Percentiles rank a stretch among this genome's conserved stretches.
These are phyloP conservation scores for Caenorhabditis becei DNA, from an alignment of 2,888 invertebrate species.

Conservation along the genomic window DNA sequence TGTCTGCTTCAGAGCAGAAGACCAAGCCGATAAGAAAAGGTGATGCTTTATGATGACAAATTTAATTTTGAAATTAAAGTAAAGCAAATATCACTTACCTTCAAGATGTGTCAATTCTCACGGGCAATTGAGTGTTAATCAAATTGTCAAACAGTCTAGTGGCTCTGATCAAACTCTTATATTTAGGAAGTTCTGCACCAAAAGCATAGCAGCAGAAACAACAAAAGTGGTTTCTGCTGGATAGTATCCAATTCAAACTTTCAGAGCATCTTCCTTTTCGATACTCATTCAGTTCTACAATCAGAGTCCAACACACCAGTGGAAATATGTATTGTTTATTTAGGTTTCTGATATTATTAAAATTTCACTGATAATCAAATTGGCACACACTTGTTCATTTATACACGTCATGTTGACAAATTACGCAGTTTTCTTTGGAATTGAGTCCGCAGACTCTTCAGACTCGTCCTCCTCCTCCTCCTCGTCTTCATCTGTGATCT, in stretches of 20 bases:
- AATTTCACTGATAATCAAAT: slow-evolving; percentile 2
- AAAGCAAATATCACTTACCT: slow-evolving; percentile 26
- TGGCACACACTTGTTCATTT: background rate
- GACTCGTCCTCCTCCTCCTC: slow-evolving; percentile 40
- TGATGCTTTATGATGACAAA: slow-evolving; percentile 43
- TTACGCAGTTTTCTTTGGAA: slow-evolving; percentile 50
- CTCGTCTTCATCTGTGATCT: slow-evolving; percentile 28
- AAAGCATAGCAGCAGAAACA: background rate
- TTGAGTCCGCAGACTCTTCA: slow-evolving; percentile 19
- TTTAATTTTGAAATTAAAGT: slow-evolving; percentile 8
- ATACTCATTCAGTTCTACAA: too few species aligned
- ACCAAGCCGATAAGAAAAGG: slow-evolving; percentile 23
- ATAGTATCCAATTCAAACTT: background rate
- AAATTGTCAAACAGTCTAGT: slow-evolving; percentile 29
- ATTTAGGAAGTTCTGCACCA: background rate
- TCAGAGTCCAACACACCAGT: background rate
- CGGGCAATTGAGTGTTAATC: slow-evolving; percentile 30
- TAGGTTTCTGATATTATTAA: background rate
- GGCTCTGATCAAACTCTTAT: slow-evolving; percentile 22
- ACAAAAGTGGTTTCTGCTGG: background rate
- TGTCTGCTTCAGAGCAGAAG: background rate
- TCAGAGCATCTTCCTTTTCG: too few species aligned
- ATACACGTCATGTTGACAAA: slow-evolving; percentile 34
- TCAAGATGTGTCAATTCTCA: slow-evolving; percentile 34
- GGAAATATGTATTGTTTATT: background rate